A percentile compares a stretch with the other conserved stretches of the same genome.
Conservation (phyloP, 2,888 invertebrate species). For the Drosophila acutilabella region DNA sequence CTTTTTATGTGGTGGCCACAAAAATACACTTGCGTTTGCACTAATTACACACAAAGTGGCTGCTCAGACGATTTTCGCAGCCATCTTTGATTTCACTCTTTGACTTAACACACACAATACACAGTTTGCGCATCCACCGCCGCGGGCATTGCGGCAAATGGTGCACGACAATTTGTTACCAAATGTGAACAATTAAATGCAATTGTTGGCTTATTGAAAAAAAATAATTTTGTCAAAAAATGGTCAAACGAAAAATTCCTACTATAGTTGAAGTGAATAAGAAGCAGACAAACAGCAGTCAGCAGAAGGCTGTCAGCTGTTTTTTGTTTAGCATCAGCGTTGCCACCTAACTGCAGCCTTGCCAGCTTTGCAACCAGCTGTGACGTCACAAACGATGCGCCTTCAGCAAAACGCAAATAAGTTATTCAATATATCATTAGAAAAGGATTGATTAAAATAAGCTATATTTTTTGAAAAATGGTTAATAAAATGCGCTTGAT, state of each 20-base stretch:
- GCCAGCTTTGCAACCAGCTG: slow-evolving; percentile 5
- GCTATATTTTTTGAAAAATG: no score
- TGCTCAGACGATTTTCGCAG: slow-evolving; percentile 32
- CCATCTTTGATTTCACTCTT: slow-evolving; percentile 51
- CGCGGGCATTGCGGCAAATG: slow-evolving; percentile 6
- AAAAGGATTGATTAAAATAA: no score
- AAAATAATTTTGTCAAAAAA: slow-evolving; percentile 8
- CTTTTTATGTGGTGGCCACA: not conserved
- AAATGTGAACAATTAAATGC: slow-evolving; percentile 33
- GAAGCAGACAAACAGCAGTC: slow-evolving; percentile 60
- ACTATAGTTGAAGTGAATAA: slow-evolving; percentile 48
- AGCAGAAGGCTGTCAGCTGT: slow-evolving; percentile 52
- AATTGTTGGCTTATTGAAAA: slow-evolving; percentile 31
- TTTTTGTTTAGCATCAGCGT: slow-evolving; percentile 69
- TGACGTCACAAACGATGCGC: slow-evolving; percentile 34
- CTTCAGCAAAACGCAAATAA: not conserved
- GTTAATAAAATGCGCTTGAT: no score
- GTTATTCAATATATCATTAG: no score
- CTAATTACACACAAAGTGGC: slow-evolving; percentile 41
- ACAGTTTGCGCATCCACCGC: slow-evolving; percentile 19
- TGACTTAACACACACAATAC: not conserved
- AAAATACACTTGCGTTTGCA: slow-evolving; percentile 45
- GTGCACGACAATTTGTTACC: not conserved
- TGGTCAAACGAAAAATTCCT: slow-evolving; percentile 56
- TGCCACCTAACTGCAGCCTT: slow-evolving; percentile 41